These are phyloP conservation scores for Drosophila sp. DNA, from an alignment of 1,140 invertebrate genomes.

Conservation along the genomic window DNA sequence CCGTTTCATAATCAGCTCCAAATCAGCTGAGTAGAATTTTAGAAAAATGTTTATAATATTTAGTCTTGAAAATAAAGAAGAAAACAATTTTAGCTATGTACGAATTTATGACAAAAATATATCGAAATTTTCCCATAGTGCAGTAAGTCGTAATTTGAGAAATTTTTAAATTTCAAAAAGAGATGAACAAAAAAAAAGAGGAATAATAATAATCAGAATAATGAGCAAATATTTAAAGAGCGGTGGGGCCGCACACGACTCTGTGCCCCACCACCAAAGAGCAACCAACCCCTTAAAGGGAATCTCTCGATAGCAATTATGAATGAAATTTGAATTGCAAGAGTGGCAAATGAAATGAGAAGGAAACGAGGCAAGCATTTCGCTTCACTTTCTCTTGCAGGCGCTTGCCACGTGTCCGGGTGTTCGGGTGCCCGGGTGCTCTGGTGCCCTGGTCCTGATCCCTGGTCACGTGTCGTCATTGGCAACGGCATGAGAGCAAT, in stretches of 20 bases:
- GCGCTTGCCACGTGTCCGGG: conserved; percentile 23
- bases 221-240: conserved; percentile 76
- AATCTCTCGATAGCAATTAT: conserved; percentile 66
- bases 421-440: conserved; percentile 38
- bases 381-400: conserved; percentile 46
- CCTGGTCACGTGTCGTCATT: conserved; percentile 63
- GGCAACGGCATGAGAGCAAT: conserved; percentile 23
- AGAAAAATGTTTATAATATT: too few species aligned
- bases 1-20: too few species aligned
- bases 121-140: too few species aligned
- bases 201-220: conserved; percentile 72
- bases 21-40: too few species aligned
- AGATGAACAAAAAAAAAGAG: conserved; percentile 23
- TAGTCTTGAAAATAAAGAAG: too few species aligned
- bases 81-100: too few species aligned
- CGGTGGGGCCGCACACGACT: conserved; percentile 22
- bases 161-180: conserved; percentile 50
- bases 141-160: neutral
- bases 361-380: conserved; percentile 26
- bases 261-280: neutral
- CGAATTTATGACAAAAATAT: too few species aligned
- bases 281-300: conserved; percentile 16
- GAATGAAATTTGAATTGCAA: conserved; percentile 77
- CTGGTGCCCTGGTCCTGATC: conserved; percentile 41
- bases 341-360: conserved; percentile 26